Evolutionary conservation across 2,797 vertebrate species (phyloP).

Genomic region (Stomatorhinus walkeri): DNA sequence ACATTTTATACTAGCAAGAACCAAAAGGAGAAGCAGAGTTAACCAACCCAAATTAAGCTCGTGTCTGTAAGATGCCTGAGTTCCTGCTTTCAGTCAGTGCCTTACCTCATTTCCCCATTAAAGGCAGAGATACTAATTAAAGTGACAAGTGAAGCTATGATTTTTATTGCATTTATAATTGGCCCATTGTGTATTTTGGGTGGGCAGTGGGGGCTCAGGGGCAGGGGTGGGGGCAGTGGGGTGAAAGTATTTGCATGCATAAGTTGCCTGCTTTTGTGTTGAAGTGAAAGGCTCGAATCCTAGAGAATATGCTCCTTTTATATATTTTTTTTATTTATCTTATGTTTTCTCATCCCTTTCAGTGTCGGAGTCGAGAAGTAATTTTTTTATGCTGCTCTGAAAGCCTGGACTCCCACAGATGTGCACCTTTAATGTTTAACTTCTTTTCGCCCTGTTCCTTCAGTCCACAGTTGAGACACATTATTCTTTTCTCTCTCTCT

Average conservation of each 20-base stretch:
- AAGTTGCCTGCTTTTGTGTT: slow-evolving; percentile 11
- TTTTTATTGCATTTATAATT: slow-evolving; percentile 13
- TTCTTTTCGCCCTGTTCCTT: neutral
- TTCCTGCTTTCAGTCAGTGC: neutral
- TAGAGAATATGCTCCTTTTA: neutral
- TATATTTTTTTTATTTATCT: neutral
- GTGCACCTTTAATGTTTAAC: neutral
- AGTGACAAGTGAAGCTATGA: slow-evolving; percentile 11
- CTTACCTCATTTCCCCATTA: neutral
- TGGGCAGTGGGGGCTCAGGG: neutral
- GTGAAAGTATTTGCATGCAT: slow-evolving; percentile 14
- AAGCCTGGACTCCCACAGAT: neutral
- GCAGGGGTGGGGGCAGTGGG: neutral
- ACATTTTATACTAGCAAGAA: neutral
- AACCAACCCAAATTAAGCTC: neutral
- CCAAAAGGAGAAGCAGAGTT: neutral
- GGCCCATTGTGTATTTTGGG: slow-evolving; percentile 1
- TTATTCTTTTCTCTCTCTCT: neutral
- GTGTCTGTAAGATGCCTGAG: neutral
- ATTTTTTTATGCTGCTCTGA: neutral
- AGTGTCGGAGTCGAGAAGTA: neutral
- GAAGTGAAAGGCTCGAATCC: neutral
- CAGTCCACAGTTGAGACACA: neutral
- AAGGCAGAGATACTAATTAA: slow-evolving; percentile 10
- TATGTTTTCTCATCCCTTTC: neutral